Evolutionary conservation across 2,797 vertebrate genomes (phyloP).

Genomic region (Neosalanx taihuensis): DNA sequence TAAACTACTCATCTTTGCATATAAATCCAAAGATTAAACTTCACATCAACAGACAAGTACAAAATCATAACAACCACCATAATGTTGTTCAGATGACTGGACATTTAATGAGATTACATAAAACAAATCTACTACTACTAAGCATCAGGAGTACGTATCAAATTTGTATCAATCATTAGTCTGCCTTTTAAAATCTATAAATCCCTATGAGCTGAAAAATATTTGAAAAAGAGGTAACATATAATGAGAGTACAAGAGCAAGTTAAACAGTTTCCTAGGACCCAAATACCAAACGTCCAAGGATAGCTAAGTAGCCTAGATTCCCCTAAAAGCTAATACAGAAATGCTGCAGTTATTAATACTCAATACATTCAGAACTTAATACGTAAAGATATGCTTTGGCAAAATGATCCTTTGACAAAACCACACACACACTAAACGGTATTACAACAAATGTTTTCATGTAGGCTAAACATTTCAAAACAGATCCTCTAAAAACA

Average conservation of each 20-base stretch:
- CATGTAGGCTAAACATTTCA: neutral
- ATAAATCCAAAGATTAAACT: no score
- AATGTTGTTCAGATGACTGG: slow-evolving; percentile 58
- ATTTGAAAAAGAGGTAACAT: neutral
- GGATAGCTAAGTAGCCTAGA: slow-evolving; percentile 38
- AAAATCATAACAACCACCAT: slow-evolving; percentile 41
- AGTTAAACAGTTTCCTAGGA: slow-evolving; percentile 2
- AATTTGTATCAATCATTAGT: slow-evolving; percentile 27
- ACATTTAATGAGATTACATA: slow-evolving; percentile 72
- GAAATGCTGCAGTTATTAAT: slow-evolving; percentile 42
- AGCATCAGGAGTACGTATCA: slow-evolving; percentile 23
- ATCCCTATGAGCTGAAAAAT: slow-evolving; percentile 31
- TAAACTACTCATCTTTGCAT: neutral
- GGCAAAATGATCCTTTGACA: slow-evolving; percentile 69
- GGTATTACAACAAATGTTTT: neutral
- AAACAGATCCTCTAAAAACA: slow-evolving; percentile 3
- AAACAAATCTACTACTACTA: slow-evolving; percentile 58
- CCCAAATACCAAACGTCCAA: neutral
- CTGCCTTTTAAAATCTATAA: slow-evolving; percentile 27
- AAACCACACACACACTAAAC: slow-evolving; percentile 23
- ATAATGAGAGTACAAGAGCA: slow-evolving; percentile 7
- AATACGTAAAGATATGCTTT: slow-evolving; percentile 66
- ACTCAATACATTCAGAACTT: slow-evolving; percentile 56
- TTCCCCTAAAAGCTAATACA: slow-evolving; percentile 38
- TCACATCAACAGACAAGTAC: slow-evolving; percentile 35